phyloP scores from a whole-genome alignment of 2,888 invertebrate species.

The Xylocampa areola region DNA sequence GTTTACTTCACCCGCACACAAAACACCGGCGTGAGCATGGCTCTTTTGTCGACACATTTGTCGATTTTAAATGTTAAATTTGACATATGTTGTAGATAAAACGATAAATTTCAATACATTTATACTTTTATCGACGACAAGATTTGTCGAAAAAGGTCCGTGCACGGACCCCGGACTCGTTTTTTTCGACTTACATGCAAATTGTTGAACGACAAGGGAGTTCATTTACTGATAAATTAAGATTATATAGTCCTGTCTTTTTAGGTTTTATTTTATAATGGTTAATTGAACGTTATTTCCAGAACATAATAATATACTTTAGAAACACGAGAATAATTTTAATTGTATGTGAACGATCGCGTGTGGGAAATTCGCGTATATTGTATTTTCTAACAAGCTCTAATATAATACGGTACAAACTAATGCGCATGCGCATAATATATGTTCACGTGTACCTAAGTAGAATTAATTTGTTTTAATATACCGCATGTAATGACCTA shows the following conservation, averaged over 20 bases:
- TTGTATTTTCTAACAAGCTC: constrained; percentile 38
- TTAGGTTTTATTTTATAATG: too few species aligned
- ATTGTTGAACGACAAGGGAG: constrained; percentile 26
- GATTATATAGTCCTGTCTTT: constrained; percentile 7
- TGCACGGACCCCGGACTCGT: too few species aligned
- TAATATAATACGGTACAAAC: constrained; percentile 16
- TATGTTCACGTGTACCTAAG: constrained; percentile 19
- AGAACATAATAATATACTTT: constrained; percentile 11
- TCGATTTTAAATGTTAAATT: too few species aligned
- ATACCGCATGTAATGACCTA: constrained; percentile 19
- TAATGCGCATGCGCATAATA: constrained; percentile 26
- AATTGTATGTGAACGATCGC: constrained; percentile 33
- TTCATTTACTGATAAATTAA: constrained; percentile 14
- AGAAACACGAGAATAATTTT: constrained; percentile 22
- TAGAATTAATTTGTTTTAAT: constrained; percentile 33
- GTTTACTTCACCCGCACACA: constrained; percentile 29
- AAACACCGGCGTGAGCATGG: too few species aligned
- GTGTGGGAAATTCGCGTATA: constrained; percentile 21
- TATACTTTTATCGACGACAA: too few species aligned
- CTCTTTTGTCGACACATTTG: too few species aligned
- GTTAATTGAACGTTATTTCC: too few species aligned
- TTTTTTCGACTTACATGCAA: constrained; percentile 30
- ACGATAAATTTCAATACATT: too few species aligned
- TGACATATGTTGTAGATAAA: too few species aligned
- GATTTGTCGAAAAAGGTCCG: too few species aligned